Evolutionary conservation across 2,797 vertebrate genomes (phyloP).

Genomic region (Eulemur rubriventer): DNA sequence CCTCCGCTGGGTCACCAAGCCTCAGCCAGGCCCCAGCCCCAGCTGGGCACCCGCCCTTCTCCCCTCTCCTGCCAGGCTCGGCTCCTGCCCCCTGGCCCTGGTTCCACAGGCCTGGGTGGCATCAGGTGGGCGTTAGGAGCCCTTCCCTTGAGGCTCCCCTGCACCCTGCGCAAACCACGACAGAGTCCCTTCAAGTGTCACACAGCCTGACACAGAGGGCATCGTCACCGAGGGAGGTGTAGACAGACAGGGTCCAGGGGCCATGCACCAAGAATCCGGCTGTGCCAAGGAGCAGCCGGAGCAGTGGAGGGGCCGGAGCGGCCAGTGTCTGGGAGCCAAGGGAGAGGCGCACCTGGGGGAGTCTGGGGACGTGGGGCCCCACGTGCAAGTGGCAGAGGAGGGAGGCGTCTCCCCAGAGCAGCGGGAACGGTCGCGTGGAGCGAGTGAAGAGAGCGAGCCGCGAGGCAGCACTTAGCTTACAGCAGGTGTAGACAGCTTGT

Average conservation of each 20-base stretch:
- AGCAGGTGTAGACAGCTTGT: neutral
- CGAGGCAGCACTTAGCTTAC: neutral
- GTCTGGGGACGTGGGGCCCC: neutral
- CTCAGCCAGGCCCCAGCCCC: neutral
- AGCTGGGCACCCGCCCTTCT: neutral
- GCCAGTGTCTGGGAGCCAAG: neutral
- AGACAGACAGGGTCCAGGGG: too few relatives aligned
- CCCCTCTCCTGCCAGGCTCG: neutral
- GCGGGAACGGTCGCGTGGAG: neutral
- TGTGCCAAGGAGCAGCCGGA: neutral
- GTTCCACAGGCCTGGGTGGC: neutral
- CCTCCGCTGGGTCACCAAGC: too few relatives aligned
- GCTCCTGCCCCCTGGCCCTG: neutral
- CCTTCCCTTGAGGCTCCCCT: neutral
- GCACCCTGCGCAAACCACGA: neutral
- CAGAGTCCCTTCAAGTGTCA: neutral
- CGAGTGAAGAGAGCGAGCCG: neutral
- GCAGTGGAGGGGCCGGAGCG: fast-evolving
- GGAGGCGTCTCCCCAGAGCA: neutral
- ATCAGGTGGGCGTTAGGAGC: fast-evolving
- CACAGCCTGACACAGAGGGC: neutral
- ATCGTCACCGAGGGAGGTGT: neutral
- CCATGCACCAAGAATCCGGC: neutral
- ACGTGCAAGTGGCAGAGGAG: fast-evolving
- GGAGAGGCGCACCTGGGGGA: neutral